Evolutionary conservation across 2,113 vertebrate species (phyloP), one percentile per base, ranked within the genome.

Genomic region (Notothenia coriiceps): DNA sequence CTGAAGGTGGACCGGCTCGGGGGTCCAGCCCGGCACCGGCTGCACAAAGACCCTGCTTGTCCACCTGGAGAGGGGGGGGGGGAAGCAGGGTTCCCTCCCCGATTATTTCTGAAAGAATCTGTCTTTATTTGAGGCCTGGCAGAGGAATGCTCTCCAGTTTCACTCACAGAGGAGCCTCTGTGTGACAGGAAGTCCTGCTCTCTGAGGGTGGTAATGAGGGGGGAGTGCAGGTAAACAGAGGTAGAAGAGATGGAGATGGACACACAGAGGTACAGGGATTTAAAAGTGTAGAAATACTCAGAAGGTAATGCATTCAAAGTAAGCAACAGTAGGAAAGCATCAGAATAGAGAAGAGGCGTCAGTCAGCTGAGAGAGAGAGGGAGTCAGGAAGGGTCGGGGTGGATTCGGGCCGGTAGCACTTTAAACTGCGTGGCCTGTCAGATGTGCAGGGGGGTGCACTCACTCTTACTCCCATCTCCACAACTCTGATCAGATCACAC

Each of bases 11-110:
- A 73, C 20, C 69, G 29, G 75, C 73, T 62, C 54, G 15, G 35
- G 25, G 29, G 44, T 62, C 81, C 57, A 44, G 76, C n/a, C 77
- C 73, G 86, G 86, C 85, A 84, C 64, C 71, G 61, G 62, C 74
- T 71, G 70, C 81, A 93, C 92, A 93, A 93, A 92, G 92, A 91
- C 86, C 56, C 75, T 29, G 87, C 92, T 91, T 93, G 92, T 93
- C 86, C 91, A 90, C 90, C 82, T 90, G 69, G 71, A 79, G 60
- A 49, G 82, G 74, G 35, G 35, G 35, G 35, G 35, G 35, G 35
- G 35, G 1, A 1, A 40, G 35, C 35, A 40, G 7, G 35, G 7
- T 40, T 40, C 35, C 35, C 35, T 6, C 35, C 35, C 35, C 35
- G 70, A 86, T 85, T 85, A 87, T 90, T 92, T 77, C 80, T 67